Conservation (phyloP, 2,113 vertebrate genomes). For the Brienomyrus brachyistius region DNA sequence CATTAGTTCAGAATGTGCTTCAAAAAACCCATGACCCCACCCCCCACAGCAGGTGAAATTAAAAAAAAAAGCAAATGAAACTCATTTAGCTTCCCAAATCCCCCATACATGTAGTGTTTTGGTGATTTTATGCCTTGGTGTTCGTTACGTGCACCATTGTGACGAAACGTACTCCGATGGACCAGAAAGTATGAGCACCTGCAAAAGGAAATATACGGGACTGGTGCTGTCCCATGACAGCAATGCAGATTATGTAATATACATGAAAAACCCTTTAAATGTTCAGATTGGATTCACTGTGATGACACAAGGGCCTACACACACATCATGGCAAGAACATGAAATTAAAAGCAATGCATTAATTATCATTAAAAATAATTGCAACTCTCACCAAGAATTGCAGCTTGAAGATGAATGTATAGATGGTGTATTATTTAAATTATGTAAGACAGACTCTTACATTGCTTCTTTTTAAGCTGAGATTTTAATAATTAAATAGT, state of each 20-base stretch:
- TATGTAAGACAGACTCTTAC: neutral
- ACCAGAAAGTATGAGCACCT: neutral
- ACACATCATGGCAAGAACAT: neutral
- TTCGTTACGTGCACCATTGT: neutral
- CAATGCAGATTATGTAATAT: neutral
- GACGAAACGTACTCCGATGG: neutral
- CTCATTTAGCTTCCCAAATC: neutral
- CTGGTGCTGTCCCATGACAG: neutral
- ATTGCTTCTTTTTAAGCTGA: neutral
- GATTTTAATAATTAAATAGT: neutral
- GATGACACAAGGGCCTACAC: neutral
- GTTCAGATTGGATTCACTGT: neutral
- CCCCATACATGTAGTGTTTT: neutral
- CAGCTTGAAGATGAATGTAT: neutral
- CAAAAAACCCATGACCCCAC: neutral
- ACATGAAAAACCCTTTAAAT: neutral
- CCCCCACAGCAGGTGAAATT: conserved; percentile 12
- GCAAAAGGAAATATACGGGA: neutral
- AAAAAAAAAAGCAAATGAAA: neutral
- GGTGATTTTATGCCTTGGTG: neutral
- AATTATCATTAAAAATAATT: neutral
- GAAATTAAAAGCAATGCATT: neutral
- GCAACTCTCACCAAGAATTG: neutral
- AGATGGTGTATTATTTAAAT: neutral
- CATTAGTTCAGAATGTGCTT: conserved; percentile 3